Base-by-base conservation (phyloP, 1,140 invertebrate species). In the Drosophila willistoni region DNA sequence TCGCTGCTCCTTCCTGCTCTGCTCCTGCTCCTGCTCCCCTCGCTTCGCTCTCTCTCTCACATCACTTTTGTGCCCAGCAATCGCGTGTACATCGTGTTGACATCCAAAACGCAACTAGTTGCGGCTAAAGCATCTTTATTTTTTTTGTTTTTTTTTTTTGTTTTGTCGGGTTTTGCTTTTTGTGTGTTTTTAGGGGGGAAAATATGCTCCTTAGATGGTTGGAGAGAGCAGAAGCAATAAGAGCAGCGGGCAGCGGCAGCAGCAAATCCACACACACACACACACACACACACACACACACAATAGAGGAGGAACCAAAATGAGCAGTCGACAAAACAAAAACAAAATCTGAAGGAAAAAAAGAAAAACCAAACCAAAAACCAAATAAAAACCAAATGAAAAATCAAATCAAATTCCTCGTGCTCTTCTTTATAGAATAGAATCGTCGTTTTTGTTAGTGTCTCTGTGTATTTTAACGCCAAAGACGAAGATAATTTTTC, bases 51-150 rank as follows among this genome's bases (percentile, higher is more conserved):
- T 29, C 29, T 7, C 29, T 19, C 44, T 51, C 44, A 22, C 7
- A 51, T 51, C 44, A 51, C 44, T 51, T 51, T 29, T 22, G 12
- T 22, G 44, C 44, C 44, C 82, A 79, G 71, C 83, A 68, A 70
- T 57, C 85, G 85, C 90, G 90, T 84, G 63, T 79, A 81, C 84
- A 78, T 89, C 85, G 80, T 89, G 81, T 77, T 92, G 91, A 91
- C 91, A 92, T 92, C 91, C 86, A 92, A 92, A 92, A 91, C 91
- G 84, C 91, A 90, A 92, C 91, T 92, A 89, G 85, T 90, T 80
- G 80, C 67, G 84, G 80, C 68, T 83, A 84, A 87, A 82, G 83
- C 82, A 87, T 82, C 76, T 64, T 81, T 89, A 84, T 75, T 63
- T 12, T 60, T n/a, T 60, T 44, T 44, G 17, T 47, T 17, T 47